Evolutionary conservation across 2,888 invertebrate species (phyloP), one percentile per base, ranked within the genome.

Genomic region (Drosophila basisetae): DNA sequence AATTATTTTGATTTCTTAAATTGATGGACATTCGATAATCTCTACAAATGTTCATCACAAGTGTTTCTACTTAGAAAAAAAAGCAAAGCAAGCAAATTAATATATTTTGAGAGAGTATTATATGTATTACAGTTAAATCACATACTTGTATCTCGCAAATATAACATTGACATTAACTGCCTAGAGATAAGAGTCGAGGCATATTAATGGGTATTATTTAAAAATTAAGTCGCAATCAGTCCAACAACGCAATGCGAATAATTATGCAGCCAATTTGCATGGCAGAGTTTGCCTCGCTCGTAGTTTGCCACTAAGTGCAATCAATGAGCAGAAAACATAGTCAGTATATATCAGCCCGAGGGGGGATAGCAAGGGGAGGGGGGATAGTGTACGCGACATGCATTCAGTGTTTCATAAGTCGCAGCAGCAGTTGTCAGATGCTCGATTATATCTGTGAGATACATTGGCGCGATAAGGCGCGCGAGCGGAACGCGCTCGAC

Each of bases 371-470:
- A 13, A 7, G 11, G 2, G 7, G 47, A 18, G 1, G 22, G 41
- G 11, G 22, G 11, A 9, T 0, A 18, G 73, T n/a, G 63, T 73
- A 73, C 56, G 60, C 75, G 66, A 68, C 53, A 56, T 66, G 73
- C 74, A 73, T 73, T 66, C 60, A 55, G 53, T 63, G 54, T 41
- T 62, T 63, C 59, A 68, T 74, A 74, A 53, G 43, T 39, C 35
- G 67, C 47, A 52, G 47, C 13, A 13, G 25, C 22, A 33, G 59
- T 59, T 35, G 60, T 47, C 49, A 31, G 54, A 55, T 37, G 49
- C 41, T 39, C 68, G 65, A 77, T 78, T 73, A 70, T 78, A 75
- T 78, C 70, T 82, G 31, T 31, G 54, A 68, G 82, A 82, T 74
- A 78, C 65, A 70, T 61, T 68, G 16, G 52, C 47, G 78, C 64